Percentiles rank a stretch among this genome's conserved stretches.
phyloP scores from a whole-genome alignment of 2,888 invertebrate species.

The Cybosia mesomella region DNA sequence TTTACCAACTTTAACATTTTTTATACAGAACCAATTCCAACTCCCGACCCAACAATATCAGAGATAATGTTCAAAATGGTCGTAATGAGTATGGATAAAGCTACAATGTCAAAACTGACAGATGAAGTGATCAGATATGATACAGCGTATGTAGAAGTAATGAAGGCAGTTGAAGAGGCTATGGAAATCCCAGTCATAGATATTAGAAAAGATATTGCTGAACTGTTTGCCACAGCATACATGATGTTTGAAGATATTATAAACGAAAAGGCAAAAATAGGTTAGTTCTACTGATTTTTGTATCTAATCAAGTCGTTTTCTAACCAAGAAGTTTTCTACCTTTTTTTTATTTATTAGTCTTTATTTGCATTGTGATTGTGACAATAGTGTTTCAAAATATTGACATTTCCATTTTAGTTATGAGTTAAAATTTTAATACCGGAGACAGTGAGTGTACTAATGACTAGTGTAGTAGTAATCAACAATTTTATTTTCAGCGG shows the following conservation, averaged over 20 bases:
- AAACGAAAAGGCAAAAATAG: conserved; percentile 14
- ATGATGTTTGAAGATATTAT: conserved; percentile 27
- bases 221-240: neutral
- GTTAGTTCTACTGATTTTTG: neutral
- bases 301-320: neutral
- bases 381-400: neutral
- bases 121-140: conserved; percentile 68
- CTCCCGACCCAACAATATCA: conserved; percentile 69
- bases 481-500: conserved; percentile 60
- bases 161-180: conserved; percentile 69
- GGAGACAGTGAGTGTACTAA: neutral
- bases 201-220: conserved; percentile 15
- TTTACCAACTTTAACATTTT: neutral
- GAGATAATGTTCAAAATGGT: conserved; percentile 62
- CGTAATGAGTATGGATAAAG: conserved; percentile 72
- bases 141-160: conserved; percentile 72
- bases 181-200: conserved; percentile 57
- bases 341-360: neutral
- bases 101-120: conserved; percentile 65
- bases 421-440: too few relatives aligned
- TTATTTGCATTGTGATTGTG: too few relatives aligned
- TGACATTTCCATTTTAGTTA: too few relatives aligned
- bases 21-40: conserved; percentile 65
- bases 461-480: neutral
- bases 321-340: neutral